These are phyloP conservation scores for Platycercus adscitus DNA, from an alignment of 2,113 vertebrate species.

Conservation along the genomic window DNA sequence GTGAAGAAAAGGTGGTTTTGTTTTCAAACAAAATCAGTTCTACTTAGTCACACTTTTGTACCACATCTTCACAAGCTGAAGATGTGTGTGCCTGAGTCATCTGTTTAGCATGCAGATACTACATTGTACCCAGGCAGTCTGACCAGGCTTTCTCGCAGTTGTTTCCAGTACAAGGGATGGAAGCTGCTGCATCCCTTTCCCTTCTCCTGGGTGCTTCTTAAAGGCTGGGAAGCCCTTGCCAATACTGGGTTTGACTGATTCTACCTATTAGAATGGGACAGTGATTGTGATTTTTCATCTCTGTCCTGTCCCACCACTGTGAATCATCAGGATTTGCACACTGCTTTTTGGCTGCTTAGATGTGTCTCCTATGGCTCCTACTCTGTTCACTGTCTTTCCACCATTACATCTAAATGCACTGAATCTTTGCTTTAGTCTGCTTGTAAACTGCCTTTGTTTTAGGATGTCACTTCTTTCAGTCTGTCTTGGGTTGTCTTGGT, in stretches of 20 bases:
- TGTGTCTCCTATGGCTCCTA: neutral
- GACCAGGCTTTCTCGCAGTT: neutral
- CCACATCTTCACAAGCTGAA: neutral
- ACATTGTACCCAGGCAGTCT: neutral
- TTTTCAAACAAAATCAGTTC: neutral
- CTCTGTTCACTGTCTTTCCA: neutral
- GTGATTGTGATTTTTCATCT: neutral
- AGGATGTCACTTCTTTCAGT: neutral
- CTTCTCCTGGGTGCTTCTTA: neutral
- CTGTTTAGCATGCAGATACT: neutral
- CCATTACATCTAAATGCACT: neutral
- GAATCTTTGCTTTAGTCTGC: neutral
- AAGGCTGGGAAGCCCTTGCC: neutral
- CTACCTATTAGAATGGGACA: neutral
- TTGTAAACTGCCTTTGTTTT: neutral
- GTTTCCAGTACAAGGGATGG: neutral
- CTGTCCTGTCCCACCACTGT: neutral
- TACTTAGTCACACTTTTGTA: neutral
- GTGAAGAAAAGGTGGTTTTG: neutral
- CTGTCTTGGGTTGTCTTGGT: neutral
- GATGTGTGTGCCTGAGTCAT: fast-evolving
- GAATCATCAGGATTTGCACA: neutral
- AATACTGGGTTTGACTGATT: neutral
- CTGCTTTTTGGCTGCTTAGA: neutral
- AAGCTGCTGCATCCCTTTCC: neutral